A percentile compares a stretch with the other conserved stretches of the same genome.
phyloP scores from a whole-genome alignment of 2,113 vertebrate species.

The Upupa epops region DNA sequence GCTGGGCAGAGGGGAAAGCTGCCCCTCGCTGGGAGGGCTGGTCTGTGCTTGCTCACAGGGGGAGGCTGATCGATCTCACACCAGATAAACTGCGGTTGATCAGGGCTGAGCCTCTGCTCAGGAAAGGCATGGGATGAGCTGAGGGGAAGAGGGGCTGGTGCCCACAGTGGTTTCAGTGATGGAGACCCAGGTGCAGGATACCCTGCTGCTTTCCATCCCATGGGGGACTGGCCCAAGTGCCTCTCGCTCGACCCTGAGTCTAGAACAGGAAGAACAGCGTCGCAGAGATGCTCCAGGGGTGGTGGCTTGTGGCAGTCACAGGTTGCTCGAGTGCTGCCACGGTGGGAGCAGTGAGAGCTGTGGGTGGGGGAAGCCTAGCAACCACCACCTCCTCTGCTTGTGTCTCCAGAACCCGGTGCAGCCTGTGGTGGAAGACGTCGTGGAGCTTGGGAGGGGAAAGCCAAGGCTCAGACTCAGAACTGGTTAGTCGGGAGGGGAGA shows the following conservation, averaged over 20 bases:
- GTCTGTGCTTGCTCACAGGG: background rate
- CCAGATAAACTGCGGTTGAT: background rate
- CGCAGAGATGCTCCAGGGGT: background rate
- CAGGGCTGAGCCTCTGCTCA: background rate
- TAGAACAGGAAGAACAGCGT: accelerated
- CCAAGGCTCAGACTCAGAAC: background rate
- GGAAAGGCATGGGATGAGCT: background rate
- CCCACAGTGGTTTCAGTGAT: accelerated
- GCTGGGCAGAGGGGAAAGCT: background rate
- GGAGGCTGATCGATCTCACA: background rate
- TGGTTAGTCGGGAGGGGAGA: background rate
- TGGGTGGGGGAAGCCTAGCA: background rate
- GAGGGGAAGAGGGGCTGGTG: background rate
- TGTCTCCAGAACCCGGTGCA: background rate
- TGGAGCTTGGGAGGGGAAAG: background rate
- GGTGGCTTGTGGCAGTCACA: accelerated
- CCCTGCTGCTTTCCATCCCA: accelerated
- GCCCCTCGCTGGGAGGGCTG: background rate
- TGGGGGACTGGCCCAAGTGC: accelerated
- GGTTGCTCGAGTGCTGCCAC: background rate
- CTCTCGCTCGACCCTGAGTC: background rate
- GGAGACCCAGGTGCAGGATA: accelerated
- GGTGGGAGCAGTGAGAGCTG: accelerated
- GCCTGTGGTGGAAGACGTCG: accelerated
- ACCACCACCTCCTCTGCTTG: background rate